Base-by-base conservation (phyloP, 92 coral and sea anemone genomes). In the Chrysogorgia sp. region DNA sequence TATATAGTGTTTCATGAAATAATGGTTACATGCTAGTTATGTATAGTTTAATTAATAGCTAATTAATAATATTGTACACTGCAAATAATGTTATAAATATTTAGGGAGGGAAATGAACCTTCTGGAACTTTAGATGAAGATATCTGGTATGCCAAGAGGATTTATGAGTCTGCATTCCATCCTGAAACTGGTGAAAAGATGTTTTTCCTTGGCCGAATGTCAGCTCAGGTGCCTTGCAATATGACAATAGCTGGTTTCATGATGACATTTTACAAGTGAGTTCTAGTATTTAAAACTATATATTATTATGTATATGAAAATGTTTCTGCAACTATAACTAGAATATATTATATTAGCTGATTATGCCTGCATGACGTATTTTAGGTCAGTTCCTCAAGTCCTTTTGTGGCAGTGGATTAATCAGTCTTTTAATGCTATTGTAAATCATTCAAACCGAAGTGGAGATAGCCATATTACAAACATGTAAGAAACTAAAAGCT, bases 371-470 rank as follows among this genome's bases (percentile, higher is more conserved):
- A n/a, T n/a, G n/a, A n/a, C n/a, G n/a, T 74, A 43, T 75, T 45
- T 53, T 76, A 96, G 99, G 84, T 92, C 99, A 59, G 71, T 88
- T 47, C 99, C 99, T 47, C 97, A 96, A 28, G 99, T 96, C 13
- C 83, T 96, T 14, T 92, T 96, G 66, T 96, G 99, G 99, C 99
- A 96, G 78, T 96, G 99, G 99, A 76, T 96, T 58, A 96, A 96
- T 67, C 99, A 96, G 84, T 96, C 99, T 41, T 96, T 96, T 84
- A 96, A 96, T 87, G 99, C 99, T n/a, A 87, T 91, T 15, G 99
- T 96, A 48, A 96, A 96, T 66, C 92, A 96, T 66, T 92, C 99
- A 45, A 96, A 96, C 67, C 92, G 99, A 80, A 96, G 92, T 90
- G 99, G 97, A 34, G 92, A 96, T 78, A 92, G 97, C 56, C 92